Evolutionary conservation across 2,797 vertebrate genomes (phyloP).

Genomic region (Rhabdomys pumilio): DNA sequence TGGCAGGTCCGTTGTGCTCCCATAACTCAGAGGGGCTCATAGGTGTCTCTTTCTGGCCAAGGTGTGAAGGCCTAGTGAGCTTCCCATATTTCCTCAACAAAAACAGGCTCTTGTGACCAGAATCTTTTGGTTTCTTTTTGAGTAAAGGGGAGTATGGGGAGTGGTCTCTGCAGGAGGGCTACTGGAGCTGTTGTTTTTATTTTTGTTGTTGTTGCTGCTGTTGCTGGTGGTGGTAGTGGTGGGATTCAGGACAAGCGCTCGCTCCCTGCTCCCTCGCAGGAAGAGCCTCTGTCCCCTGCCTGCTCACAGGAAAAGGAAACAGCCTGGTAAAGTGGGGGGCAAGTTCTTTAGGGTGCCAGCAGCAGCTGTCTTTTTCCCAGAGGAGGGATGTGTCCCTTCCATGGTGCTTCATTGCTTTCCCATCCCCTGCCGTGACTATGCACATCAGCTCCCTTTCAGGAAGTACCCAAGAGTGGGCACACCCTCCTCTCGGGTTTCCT

Average conservation of each 20-base stretch:
- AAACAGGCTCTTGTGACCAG: neutral
- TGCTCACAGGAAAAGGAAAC: neutral
- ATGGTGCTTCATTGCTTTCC: neutral
- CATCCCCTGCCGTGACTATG: neutral
- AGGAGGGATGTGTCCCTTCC: neutral
- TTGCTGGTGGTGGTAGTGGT: neutral
- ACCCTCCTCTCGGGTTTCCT: neutral
- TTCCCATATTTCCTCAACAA: neutral
- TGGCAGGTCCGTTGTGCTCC: accelerated
- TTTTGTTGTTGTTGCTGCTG: neutral
- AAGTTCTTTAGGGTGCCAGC: neutral
- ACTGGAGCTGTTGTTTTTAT: neutral
- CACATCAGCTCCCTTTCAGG: neutral
- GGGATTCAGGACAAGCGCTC: neutral
- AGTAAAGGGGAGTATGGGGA: neutral
- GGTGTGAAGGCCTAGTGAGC: neutral
- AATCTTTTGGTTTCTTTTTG: neutral
- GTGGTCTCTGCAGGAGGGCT: too few species aligned
- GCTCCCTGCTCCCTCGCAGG: neutral
- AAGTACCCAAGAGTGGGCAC: neutral
- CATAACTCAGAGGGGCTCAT: neutral
- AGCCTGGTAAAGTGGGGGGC: neutral
- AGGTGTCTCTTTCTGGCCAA: neutral
- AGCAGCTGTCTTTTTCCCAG: neutral
- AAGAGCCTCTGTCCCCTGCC: neutral